Base-by-base conservation (phyloP, 2,797 vertebrate genomes). In the Periparus ater region DNA sequence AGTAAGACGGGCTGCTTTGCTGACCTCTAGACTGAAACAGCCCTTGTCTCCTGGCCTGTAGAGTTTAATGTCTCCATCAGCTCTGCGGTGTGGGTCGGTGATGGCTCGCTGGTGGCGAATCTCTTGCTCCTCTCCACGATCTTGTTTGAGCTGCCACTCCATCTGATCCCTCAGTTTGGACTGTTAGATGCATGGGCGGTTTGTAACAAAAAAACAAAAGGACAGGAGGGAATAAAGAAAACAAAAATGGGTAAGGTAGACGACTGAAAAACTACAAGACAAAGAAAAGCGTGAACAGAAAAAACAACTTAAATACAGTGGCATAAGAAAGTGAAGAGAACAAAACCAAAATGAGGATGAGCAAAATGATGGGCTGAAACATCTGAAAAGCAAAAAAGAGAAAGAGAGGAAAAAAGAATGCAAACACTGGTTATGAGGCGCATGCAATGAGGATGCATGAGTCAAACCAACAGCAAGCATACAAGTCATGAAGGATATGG, bases 11-110 rank as follows among this genome's bases (percentile, higher is more conserved):
- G 76, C 80, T 90, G 71, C 86, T 88, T 91, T 88, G 96, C 99
- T 99, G 98, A 99, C 99, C 99, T 99, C 99, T 97, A 98, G 97
- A 98, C 97, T 98, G 98, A 99, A 98, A 98, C 98, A 98, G 98
- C 98, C 98, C 97, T 98, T 97, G 96, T 97, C 95, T 97, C 96
- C 98, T 93, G 98, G 98, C 98, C 98, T 98, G 98, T 98, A 98
- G 98, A 98, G 98, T 98, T 98, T 99, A 97, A 98, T 97, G 98
- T 98, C 98, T 98, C 99, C 99, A 54, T 98, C 97, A 92, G 98
- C 98, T 97, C 97, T 98, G 98, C 98, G 98, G 98, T 98, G 98
- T 98, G 98, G 98, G 97, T 98, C 98, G 96, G 96, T 98, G 84
- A 97, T 95, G 79, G 96, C 91, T 96, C 90, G 98, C 84, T 96